Evolutionary conservation across 1,140 invertebrate species (phyloP), one percentile per base, ranked within the genome.

Genomic region (Apis laboriosa): DNA sequence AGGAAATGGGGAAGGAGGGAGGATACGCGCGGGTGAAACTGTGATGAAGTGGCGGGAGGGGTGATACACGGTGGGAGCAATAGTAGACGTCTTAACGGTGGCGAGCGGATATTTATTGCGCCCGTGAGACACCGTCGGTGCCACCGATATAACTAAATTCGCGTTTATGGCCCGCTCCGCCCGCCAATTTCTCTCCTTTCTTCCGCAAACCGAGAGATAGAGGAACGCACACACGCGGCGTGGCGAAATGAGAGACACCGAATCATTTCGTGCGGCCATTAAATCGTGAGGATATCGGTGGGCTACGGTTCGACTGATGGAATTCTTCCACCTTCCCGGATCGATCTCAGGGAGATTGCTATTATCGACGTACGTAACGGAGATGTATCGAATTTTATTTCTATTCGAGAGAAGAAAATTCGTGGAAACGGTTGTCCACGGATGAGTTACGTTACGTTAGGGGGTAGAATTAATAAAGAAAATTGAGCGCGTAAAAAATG

Each of bases 81-180:
- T 89, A 86, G 84, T 88, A 86, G 85, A 90, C 82, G 90, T 91
- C 88, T 90, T 88, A 87, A 83, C 81, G 87, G 60, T 85, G 86
- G 84, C 86, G 83, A 82, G 86, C 75, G 55, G 89, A 91, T 91
- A 92, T 92, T 91, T 92, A 92, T 92, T 89, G 78, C 77, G 80
- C 91, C 81, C 90, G 43, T 70, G 91, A 86, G 91, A 90, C 84
- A 84, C 75, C 64, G 77, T 77, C 78, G 86, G 72, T 76, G 81
- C 86, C 84, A 86, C 74, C 84, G 88, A 89, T 91, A 92, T 91
- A 92, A 92, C 90, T 92, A 92, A 92, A 92, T 90, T 92, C 90
- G 87, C 90, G 89, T 90, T 92, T 91, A 92, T 91, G 89, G 86
- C 85, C 73, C 56, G 43, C 77, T 63, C 68, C 58, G 61, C 55